Evolutionary conservation across 1,140 invertebrate species (phyloP), one percentile per base, ranked within the genome.

Genomic region (Heliothis subflexa): DNA sequence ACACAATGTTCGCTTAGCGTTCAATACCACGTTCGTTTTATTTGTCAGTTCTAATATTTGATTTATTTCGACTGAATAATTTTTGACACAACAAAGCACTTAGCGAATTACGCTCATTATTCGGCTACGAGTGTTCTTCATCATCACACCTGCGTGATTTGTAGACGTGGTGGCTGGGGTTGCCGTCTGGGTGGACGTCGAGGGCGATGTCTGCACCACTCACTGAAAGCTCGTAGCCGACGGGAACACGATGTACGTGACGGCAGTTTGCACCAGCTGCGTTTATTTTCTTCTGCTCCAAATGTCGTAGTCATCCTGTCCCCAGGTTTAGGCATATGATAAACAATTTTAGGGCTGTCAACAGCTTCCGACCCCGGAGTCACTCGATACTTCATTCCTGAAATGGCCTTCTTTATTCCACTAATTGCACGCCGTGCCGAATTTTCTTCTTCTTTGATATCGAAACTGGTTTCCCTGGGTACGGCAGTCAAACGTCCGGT

Each of bases 111-210:
- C 33, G 64, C 47, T 50, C 47, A 50, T 45, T 61, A 25, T 73
- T 18, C 68, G 33, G 50, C 68, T 71, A 70, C 47, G 52, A 72
- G 77, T 78, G 78, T 80, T 75, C 78, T 68, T 68, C 72, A 78
- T 64, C 62, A 61, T 92, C 91, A 94, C 90, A 94, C 93, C 93
- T 94, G 93, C 81, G 92, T 93, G 80, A 93, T 91, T 84, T 93
- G 91, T 75, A 93, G 86, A 18, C 81, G 81, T 5, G 82, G 86
- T 13, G 88, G 86, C 12, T 88, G 83, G 18, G 86, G 79, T 49
- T 85, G 87, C 13, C 87, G 87, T 9, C 88, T 82, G 0, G 89
- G 87, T 45, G 90, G 91, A 1, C 86, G 86, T 9, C 85, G 88
- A 14, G 88, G 86, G 11, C 83, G 85, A 4, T 84, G 84, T 5